Conservation (phyloP, 2,888 invertebrate species). For the Trilocha varians region DNA sequence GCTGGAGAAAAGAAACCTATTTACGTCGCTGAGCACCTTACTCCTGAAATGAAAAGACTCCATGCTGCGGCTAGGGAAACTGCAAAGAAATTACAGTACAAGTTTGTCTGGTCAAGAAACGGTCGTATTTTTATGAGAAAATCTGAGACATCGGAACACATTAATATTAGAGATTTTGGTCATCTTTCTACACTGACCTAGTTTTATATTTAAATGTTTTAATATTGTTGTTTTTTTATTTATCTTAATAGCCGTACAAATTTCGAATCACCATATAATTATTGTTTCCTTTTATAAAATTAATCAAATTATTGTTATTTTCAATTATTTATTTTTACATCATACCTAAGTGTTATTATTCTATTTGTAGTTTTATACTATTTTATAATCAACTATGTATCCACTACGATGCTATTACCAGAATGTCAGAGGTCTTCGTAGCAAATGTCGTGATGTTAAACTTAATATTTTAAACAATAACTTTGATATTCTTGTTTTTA, state of each 20-base stretch:
- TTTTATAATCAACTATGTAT: conserved; percentile 6
- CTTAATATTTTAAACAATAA: conserved; percentile 1
- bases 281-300: no score
- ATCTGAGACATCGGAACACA: not conserved
- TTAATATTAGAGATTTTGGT: not conserved
- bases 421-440: conserved; percentile 2
- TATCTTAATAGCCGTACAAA: no score
- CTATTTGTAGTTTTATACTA: no score
- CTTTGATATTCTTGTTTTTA: conserved; percentile 3
- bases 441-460: not conserved
- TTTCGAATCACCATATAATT: not conserved
- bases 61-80: no score
- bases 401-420: conserved; percentile 4
- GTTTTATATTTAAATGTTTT: not conserved
- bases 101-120: conserved; percentile 4
- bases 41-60: no score
- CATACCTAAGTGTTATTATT: no score
- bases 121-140: conserved; percentile 2
- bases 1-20: conserved; percentile 1
- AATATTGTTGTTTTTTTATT: no score
- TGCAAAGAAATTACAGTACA: conserved; percentile 2
- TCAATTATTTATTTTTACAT: no score
- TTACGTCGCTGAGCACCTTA: no score
- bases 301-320: no score
- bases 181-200: not conserved